Base-by-base conservation (phyloP, 1,140 invertebrate species). In the Leguminivora glycinivorella region DNA sequence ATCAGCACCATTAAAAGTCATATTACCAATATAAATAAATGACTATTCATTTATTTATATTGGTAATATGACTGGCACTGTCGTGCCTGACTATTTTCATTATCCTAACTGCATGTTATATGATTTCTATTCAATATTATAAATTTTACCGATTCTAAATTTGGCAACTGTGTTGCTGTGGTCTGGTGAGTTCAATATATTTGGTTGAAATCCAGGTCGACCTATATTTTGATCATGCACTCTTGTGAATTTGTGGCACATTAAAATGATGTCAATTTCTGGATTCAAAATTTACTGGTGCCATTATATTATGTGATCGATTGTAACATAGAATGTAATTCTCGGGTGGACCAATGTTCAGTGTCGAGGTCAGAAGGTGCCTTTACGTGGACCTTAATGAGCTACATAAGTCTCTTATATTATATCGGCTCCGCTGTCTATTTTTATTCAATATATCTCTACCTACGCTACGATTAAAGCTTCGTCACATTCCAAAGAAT, bases 401-500 rank as follows among this genome's bases (percentile, higher is more conserved):
- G 71, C 79, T 56, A 52, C 40, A 3, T 77, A 81, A 82, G 75
- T 81, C 80, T 74, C 70, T 76, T 68, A 67, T 74, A 74, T 76
- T 68, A 67, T 74, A 74, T 73, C 74, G 25, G 67, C 47, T 43
- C 25, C 29, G 72, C 70, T 71, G 63, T 71, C 56, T 74, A 69
- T 47, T 67, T 71, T 71, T 56, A 52, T 70, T 72, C 70, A 69
- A 71, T 74, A 63, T 74, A 72, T 63, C 60, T 77, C 72, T 72
- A 73, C 73, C 68, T 70, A 70, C 56, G 9, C 68, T 70, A 70
- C 56, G 9, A 63, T 56, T 77, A 75, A 82, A 85, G 75, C 86
- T 90, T 90, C 88, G 79, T 83, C 80, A 90, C 87, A 90, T 90
- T 90, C 88, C 88, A 90, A 90, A 89, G 83, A 88, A 85, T 82